Conservation (phyloP, 2,888 invertebrate genomes). For the Capitulum mitella region DNA sequence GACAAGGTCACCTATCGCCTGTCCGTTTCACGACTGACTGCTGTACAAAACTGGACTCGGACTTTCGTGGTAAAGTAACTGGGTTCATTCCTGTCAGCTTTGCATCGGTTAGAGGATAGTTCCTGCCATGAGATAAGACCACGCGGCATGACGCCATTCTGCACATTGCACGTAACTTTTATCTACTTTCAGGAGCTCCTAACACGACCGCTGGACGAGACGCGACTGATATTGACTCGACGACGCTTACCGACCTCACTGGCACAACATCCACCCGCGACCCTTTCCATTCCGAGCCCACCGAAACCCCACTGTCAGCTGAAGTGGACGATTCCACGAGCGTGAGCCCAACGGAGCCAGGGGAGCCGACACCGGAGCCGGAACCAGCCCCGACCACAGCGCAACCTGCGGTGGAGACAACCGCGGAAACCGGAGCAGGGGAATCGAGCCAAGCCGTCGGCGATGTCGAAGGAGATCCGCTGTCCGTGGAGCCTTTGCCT, state of each 20-base stretch:
- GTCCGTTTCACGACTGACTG: too few species aligned
- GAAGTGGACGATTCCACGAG: not conserved
- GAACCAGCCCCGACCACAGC: too few species aligned
- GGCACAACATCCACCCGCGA: not conserved
- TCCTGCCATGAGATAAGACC: not conserved
- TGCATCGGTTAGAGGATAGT: not conserved
- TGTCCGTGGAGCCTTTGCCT: too few species aligned
- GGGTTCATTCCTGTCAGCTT: too few species aligned
- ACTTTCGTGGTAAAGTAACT: too few species aligned
- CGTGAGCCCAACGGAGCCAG: not conserved
- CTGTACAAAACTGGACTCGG: too few species aligned
- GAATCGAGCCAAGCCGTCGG: too few species aligned
- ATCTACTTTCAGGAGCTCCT: not conserved
- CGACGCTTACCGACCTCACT: not conserved
- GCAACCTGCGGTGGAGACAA: too few species aligned
- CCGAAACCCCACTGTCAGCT: not conserved
- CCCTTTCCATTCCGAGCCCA: not conserved
- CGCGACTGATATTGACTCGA: not conserved
- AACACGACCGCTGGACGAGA: not conserved
- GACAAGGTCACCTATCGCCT: too few species aligned
- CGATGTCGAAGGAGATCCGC: too few species aligned
- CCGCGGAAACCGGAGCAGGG: too few species aligned
- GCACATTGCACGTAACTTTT: not conserved
- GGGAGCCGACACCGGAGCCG: not conserved
- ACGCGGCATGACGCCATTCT: not conserved